Conservation (phyloP, 2,113 vertebrate genomes). For the Pterocles burchelli region DNA sequence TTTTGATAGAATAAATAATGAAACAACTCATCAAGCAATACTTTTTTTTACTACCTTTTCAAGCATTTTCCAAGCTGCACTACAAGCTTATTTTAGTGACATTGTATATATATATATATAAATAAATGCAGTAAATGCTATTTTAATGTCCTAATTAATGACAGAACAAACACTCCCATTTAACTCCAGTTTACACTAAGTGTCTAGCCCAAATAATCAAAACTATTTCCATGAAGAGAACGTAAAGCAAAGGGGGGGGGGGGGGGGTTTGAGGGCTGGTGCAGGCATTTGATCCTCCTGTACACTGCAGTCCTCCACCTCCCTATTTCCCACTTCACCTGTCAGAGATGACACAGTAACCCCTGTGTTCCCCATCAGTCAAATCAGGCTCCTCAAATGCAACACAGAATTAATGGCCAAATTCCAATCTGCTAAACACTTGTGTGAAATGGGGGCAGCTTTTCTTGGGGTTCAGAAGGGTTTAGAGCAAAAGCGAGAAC, state of each 20-base stretch:
- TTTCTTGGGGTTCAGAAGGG: background rate
- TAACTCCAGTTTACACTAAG: background rate
- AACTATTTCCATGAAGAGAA: background rate
- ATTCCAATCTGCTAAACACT: background rate
- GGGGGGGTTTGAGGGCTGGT: background rate
- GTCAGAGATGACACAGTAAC: background rate
- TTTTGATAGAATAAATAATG: background rate
- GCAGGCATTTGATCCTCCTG: background rate
- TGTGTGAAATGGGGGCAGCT: background rate
- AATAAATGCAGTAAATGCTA: background rate
- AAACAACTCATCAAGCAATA: background rate
- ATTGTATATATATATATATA: background rate
- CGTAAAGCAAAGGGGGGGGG: background rate
- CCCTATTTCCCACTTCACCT: background rate
- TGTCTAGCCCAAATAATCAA: constrained; percentile 6
- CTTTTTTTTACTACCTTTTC: background rate
- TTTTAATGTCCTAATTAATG: background rate
- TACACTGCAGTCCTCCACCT: background rate
- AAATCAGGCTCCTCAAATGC: background rate
- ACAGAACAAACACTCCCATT: background rate
- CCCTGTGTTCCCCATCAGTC: background rate
- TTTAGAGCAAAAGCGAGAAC: background rate
- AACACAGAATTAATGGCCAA: background rate
- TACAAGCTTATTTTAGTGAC: background rate
- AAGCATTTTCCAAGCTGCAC: background rate